These are phyloP conservation scores for Globodera ellingtonae DNA, from an alignment of 1,140 invertebrate species.

Conservation along the genomic window DNA sequence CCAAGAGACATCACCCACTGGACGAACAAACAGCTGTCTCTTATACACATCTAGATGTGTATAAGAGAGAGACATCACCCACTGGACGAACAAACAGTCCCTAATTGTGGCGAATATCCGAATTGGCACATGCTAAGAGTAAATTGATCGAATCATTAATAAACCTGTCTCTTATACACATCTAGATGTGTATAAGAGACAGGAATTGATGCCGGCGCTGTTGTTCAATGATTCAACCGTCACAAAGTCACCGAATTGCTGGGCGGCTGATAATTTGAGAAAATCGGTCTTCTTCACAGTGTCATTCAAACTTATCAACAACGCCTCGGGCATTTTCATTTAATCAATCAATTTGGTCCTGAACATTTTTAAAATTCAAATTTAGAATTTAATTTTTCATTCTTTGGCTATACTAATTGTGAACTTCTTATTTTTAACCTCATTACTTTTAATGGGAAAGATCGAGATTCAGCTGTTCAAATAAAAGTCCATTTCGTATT, in stretches of 20 bases:
- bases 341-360: not conserved
- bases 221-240: not conserved
- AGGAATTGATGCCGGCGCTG: too few species aligned
- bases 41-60: too few species aligned
- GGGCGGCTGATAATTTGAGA: not conserved
- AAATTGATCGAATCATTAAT: not conserved
- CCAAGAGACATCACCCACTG: slow-evolving; percentile 41
- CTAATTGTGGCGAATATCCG: slow-evolving; percentile 17
- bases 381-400: not conserved
- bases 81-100: slow-evolving; percentile 44
- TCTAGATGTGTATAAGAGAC: too few species aligned
- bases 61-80: slow-evolving; percentile 38
- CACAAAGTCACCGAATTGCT: not conserved
- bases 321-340: not conserved
- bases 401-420: not conserved
- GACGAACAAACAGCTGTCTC: slow-evolving; percentile 42
- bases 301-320: not conserved
- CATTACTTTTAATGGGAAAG: too few species aligned
- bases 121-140: slow-evolving; percentile 35
- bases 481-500: not conserved
- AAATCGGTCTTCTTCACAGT: not conserved
- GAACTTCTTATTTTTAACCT: not conserved
- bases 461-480: not conserved
- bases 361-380: not conserved
- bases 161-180: too few species aligned